Evolutionary conservation across 2,888 invertebrate species (phyloP), one percentile per base, ranked within the genome.

Genomic region (Pinctada fucata): DNA sequence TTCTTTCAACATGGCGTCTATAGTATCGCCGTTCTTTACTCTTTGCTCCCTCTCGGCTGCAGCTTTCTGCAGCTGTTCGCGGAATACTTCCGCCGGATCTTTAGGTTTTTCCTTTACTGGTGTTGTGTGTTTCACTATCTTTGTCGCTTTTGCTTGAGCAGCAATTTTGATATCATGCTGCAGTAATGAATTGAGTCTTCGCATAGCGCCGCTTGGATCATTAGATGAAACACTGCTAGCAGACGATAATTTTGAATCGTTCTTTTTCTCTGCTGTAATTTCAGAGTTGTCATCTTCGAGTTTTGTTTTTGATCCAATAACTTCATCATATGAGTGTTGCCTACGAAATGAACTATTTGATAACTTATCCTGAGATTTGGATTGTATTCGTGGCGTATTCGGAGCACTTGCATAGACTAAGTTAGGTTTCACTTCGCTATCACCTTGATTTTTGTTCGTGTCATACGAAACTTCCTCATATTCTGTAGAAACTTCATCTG

Each of bases 131-230:
- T 87, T 85, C 49, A 79, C 83, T 4, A 86, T 82, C 80, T 86
- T 88, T 3, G 82, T 79, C 8, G 86, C 83, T 67, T 85, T 81
- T 3, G 86, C 85, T 72, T 86, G 85, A 5, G 88, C 88, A 63
- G 87, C 84, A 58, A 85, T 74, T 66, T 87, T 85, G 13, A 89
- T 88, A 76, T 90, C 89, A 85, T 88, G 86, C 72, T 87, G 88
- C n/a, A 89, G 69, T 13, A 89, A 79, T 13, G 86, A 84, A 75
- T 76, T 88, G 4, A 90, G 82, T 58, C 84, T 84, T 13, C 85
- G 81, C 3, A 84, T 76, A 47, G 85, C 82, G 51, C 82, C 82
- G 72, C 52, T 64, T 64, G 74, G 52, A 16, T 76, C 65, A 16
- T 52, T 64, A 3, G 79, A 75, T 58, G 79, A 79, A 49, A 65